Evolutionary conservation across 2,888 invertebrate genomes (phyloP).

Genomic region (Lissonota sp.): DNA sequence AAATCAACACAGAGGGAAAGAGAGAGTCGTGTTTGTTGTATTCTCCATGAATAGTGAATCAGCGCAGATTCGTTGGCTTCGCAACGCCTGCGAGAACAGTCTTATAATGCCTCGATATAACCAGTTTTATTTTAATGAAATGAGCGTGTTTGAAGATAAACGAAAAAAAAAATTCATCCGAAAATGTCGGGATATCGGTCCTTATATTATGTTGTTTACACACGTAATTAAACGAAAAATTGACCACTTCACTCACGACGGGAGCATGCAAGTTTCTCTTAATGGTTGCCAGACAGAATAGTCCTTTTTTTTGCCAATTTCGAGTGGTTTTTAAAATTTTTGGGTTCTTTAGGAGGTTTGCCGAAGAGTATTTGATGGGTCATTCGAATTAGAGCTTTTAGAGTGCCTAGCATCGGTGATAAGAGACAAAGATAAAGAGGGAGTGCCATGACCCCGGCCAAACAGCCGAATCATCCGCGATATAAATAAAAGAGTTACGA

Average conservation of each 20-base stretch:
- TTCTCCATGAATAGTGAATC: slow-evolving; percentile 37
- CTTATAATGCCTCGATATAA: slow-evolving; percentile 55
- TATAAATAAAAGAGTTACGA: slow-evolving; percentile 46
- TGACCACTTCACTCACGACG: too few species aligned
- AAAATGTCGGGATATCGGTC: background rate
- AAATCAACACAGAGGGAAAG: background rate
- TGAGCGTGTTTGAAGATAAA: background rate
- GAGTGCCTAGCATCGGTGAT: background rate
- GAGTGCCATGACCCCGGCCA: slow-evolving; percentile 36
- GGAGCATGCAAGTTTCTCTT: too few species aligned
- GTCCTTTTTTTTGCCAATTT: background rate
- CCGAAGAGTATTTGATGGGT: background rate
- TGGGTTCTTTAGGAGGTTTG: background rate
- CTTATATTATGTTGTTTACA: too few species aligned
- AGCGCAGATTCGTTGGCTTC: slow-evolving; percentile 20
- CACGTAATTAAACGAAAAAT: too few species aligned
- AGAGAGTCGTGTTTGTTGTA: slow-evolving; percentile 22
- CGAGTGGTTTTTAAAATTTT: background rate
- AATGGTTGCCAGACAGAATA: too few species aligned
- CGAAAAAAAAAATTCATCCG: background rate
- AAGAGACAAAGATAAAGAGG: background rate
- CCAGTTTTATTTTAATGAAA: slow-evolving; percentile 60
- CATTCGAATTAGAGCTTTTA: background rate
- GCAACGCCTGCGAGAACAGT: slow-evolving; percentile 48
- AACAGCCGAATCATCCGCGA: slow-evolving; percentile 47